Evolutionary conservation across 2,888 invertebrate species (phyloP), one percentile per base, ranked within the genome.

Genomic region (Lithophane leautieri): DNA sequence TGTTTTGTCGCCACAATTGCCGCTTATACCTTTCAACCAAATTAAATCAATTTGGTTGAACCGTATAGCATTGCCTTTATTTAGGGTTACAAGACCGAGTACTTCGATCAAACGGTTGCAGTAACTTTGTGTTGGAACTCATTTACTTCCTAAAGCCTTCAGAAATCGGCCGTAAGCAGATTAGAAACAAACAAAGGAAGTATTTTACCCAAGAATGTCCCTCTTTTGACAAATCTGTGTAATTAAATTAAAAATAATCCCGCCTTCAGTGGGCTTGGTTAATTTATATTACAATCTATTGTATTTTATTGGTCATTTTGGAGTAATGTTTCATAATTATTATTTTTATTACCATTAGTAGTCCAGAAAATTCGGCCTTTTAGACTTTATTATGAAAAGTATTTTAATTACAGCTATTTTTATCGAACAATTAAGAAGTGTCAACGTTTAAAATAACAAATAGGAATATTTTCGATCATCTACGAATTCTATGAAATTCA

Each of bases 191-290:
- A 89, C 87, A 87, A 89, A 70, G 82, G 71, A 82, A 79, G 79
- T 80, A 86, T 78, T 81, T 71, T 62, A 65, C 58, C 28, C 60
- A 74, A 73, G 71, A 68, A 76, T 47, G 70, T 79, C 66, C 74
- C 72, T 66, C 75, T 75, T 83, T 85, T 86, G 86, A 86, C 86
- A 88, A 86, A 81, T 82, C 81, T 71, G 68, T 69, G 76, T 88
- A 86, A 89, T 89, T 84, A 82, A 87, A 86, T 89, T 83, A 68
- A 79, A 86, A 86, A 85, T 82, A 89, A 88, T 82, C 75, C 73
- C 76, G 73, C 61, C 61, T 79, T 62, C 63, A 77, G 28, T 77
- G 67, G 73, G 68, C 73, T 81, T 44, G 52, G 72, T 76, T 82
- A 83, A 89, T 86, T 86, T 81, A 86, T 82, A 79, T 84, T 78